phyloP scores from a whole-genome alignment of 2,113 vertebrate genomes.

The Channa maculata region DNA sequence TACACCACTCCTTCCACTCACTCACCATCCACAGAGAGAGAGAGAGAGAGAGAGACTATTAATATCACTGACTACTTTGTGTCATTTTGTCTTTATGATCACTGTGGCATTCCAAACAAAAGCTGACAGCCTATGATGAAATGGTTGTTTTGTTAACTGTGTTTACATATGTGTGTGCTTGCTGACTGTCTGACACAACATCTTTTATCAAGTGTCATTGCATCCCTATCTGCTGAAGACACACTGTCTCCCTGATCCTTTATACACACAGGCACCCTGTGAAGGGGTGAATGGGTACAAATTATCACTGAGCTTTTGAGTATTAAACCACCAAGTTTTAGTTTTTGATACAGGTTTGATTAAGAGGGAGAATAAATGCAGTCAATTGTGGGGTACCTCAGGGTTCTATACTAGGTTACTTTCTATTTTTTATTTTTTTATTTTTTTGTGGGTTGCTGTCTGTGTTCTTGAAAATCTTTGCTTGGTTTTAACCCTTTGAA shows the following conservation, averaged over 20 bases:
- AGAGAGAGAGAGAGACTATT: slow-evolving; percentile 41
- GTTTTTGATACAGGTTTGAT: not conserved
- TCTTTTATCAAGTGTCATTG: slow-evolving; percentile 66
- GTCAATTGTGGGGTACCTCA: not conserved
- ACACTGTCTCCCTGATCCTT: slow-evolving; percentile 37
- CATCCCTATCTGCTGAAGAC: slow-evolving; percentile 71
- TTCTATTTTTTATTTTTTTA: not conserved
- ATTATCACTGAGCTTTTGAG: no score
- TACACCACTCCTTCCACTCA: no score
- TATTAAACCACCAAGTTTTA: not conserved
- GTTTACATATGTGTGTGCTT: slow-evolving; percentile 22
- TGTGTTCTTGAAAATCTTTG: not conserved
- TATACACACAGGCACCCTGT: not conserved
- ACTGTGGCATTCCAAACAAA: slow-evolving; percentile 74
- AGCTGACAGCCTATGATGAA: slow-evolving; percentile 55
- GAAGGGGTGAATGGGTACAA: no score
- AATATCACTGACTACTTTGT: slow-evolving; percentile 62
- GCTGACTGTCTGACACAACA: slow-evolving; percentile 24
- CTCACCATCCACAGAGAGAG: not conserved
- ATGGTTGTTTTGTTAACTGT: slow-evolving; percentile 63
- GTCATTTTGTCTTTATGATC: slow-evolving; percentile 45
- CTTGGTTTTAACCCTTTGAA: not conserved
- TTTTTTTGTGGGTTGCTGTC: not conserved
- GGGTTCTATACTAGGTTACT: not conserved
- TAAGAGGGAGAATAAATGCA: not conserved